Evolutionary conservation across 1,140 invertebrate species (phyloP), one percentile per base, ranked within the genome.

Genomic region (Cherax destructor): DNA sequence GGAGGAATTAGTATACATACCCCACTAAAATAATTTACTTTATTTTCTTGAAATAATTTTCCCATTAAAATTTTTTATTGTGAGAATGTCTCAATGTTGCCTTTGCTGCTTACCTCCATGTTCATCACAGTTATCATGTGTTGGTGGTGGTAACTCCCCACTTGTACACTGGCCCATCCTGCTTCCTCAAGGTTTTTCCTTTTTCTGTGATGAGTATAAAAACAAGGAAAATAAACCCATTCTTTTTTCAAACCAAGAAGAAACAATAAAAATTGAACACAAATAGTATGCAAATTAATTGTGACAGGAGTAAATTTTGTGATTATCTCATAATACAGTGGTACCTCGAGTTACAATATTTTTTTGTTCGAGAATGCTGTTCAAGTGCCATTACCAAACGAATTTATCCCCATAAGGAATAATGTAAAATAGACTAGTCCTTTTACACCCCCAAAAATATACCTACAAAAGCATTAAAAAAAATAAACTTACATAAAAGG

Each of bases 111-210:
- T 61, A 83, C 24, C 69, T 69, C 5, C 3, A 4, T 83, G 49
- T 18, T 30, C 49, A 47, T 83, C 81, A 69, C 5, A 4, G 30
- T 21, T 50, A 69, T 83, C 59, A 83, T 10, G 69, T 56, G 59
- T 83, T 61, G 49, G 81, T n/a, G 74, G 84, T 50, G 84, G 84
- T 41, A 86, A 65, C 47, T 86, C 84, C 50, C 84, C 84, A 86
- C 84, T 86, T 21, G 84, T 86, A 52, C 84, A 86, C 84, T 86
- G 84, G 41, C 84, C 84, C 84, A 86, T 86, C 11, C 69, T 86
- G 69, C 18, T 52, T 56, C 50, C 56, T 10, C 6, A 10, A n/a
- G 24, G 21, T 9, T 30, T 9, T 74, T 0, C 24, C 69, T 74
- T 74, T 74, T 74, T 74, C 24, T 74, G 21, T 9, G 6, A 74